A percentile compares a stretch with the other conserved stretches of the same genome.
These are phyloP conservation scores for Clarias laeviceps DNA, from an alignment of 2,797 vertebrate genomes.

Conservation along the genomic window DNA sequence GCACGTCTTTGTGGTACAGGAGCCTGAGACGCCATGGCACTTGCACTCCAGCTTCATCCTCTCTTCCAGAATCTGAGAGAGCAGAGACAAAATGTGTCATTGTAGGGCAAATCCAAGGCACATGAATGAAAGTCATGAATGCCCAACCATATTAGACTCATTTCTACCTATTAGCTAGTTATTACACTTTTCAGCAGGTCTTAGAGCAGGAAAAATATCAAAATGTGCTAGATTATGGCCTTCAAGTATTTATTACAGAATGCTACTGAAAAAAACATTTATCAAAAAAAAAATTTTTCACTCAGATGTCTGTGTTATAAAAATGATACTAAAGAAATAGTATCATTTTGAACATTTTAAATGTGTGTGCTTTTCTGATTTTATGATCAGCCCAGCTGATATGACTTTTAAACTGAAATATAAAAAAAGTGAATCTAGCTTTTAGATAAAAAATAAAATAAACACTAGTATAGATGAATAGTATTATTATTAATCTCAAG, in stretches of 20 bases:
- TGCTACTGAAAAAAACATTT: background rate
- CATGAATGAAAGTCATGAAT: background rate
- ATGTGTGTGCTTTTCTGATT: background rate
- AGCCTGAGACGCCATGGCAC: constrained; percentile 95
- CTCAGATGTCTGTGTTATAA: background rate
- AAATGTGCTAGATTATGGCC: background rate
- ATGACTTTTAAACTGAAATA: background rate
- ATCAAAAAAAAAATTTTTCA: background rate
- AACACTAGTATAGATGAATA: constrained; percentile 15
- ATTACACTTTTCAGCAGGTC: constrained; percentile 8
- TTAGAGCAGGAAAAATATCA: background rate
- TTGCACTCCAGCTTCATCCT: constrained; percentile 98
- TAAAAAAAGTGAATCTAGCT: constrained; percentile 10
- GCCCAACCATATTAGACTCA: background rate
- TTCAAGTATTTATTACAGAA: background rate
- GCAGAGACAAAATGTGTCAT: constrained; percentile 12
- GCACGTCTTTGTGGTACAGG: constrained; percentile 98
- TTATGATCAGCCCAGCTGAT: background rate
- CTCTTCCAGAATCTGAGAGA: constrained; percentile 88
- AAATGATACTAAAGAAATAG: background rate
- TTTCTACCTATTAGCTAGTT: background rate
- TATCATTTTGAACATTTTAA: background rate
- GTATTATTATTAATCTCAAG: constrained; percentile 34
- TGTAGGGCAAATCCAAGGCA: background rate
- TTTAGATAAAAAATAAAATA: background rate